Evolutionary conservation across 30 jellyfish, hydroid and myxozoan genomes (phyloP).

Genomic region (Chironex yamaguchii): DNA sequence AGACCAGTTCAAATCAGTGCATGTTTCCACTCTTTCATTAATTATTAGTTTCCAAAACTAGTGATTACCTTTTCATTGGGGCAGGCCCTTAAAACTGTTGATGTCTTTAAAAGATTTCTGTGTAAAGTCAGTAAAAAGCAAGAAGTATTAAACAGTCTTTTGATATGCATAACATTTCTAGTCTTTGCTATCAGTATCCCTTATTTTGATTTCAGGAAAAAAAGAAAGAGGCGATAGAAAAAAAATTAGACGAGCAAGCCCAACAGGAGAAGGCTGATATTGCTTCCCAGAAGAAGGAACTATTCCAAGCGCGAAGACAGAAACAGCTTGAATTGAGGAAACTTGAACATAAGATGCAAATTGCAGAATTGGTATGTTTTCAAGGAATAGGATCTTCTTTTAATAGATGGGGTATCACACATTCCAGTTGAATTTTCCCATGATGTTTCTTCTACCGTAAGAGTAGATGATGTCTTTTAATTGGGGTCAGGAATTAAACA

Average conservation of each 20-base stretch:
- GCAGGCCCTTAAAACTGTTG: too few relatives aligned
- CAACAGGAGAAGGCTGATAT: constrained; percentile 84
- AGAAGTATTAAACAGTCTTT: too few relatives aligned
- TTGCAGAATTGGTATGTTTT: constrained; percentile 80
- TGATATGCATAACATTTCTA: too few relatives aligned
- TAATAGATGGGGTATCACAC: not conserved
- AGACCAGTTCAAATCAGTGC: too few relatives aligned
- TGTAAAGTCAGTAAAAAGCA: too few relatives aligned
- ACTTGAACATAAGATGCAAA: constrained; percentile 85
- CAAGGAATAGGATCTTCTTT: not conserved
- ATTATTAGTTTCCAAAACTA: too few relatives aligned
- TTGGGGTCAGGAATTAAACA: not conserved
- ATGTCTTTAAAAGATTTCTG: too few relatives aligned
- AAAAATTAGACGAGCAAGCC: constrained; percentile 90
- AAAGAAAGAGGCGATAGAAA: constrained; percentile 87
- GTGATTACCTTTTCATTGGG: too few relatives aligned
- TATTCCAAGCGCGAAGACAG: constrained; percentile 77
- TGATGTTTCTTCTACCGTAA: not conserved
- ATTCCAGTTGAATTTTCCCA: not conserved
- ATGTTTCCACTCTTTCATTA: too few relatives aligned
- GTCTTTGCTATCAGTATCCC: too few relatives aligned
- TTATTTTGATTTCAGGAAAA: constrained; percentile 58
- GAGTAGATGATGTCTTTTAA: not conserved
- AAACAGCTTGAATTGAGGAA: constrained; percentile 81
- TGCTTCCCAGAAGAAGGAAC: constrained; percentile 76